Conservation (phyloP, 2,113 vertebrate species). For the Cichladusa arquata region DNA sequence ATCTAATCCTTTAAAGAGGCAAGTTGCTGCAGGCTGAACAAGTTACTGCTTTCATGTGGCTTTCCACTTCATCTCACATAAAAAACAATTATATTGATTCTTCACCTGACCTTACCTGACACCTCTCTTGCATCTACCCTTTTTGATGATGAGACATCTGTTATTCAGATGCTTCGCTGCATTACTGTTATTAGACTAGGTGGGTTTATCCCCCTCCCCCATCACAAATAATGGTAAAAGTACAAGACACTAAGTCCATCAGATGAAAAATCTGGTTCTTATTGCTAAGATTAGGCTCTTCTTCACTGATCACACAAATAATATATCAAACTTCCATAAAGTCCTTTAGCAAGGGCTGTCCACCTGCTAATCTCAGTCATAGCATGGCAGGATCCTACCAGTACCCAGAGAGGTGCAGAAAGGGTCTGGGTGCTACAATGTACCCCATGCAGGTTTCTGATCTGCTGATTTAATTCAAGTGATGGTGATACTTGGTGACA, state of each 20-base stretch:
- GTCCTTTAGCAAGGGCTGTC: background rate
- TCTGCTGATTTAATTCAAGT: background rate
- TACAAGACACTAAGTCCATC: background rate
- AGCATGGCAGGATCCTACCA: background rate
- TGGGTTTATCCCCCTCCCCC: rapidly evolving
- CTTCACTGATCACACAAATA: background rate
- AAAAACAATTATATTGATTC: conserved; percentile 1
- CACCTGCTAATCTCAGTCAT: background rate
- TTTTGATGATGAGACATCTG: conserved; percentile 33
- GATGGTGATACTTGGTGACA: background rate
- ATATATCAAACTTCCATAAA: background rate
- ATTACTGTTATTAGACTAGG: background rate
- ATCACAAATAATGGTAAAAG: background rate
- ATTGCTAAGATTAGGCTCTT: background rate
- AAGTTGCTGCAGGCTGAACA: conserved; percentile 20
- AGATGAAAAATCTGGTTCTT: background rate
- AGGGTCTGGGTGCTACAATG: background rate
- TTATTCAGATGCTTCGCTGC: background rate
- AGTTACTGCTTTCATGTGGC: conserved; percentile 35
- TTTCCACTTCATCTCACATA: conserved; percentile 18
- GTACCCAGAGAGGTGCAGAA: background rate
- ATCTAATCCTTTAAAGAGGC: conserved; percentile 13
- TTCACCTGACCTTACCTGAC: conserved; percentile 34
- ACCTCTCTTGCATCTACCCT: background rate
- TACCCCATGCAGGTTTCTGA: background rate